phyloP scores from a whole-genome alignment of 1,140 invertebrate species.

The Neuroterus valhalla region DNA sequence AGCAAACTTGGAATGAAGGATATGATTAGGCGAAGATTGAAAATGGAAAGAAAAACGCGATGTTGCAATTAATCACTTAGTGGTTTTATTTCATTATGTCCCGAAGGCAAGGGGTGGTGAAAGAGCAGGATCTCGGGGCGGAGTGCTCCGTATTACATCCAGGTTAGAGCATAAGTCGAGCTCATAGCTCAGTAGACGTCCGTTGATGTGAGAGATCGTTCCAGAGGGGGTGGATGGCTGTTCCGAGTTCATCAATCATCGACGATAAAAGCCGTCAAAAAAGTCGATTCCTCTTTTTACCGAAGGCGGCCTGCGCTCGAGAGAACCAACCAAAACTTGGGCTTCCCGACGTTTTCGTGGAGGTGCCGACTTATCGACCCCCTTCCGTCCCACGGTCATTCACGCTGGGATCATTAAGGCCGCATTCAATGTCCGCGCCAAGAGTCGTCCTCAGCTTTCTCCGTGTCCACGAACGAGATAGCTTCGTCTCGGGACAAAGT shows the following conservation, averaged over 20 bases:
- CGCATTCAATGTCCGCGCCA: conserved; percentile 39
- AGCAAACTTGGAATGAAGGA: too few relatives aligned
- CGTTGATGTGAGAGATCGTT: conserved; percentile 19
- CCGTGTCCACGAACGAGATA: neutral
- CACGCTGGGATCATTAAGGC: conserved; percentile 44
- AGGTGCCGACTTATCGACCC: neutral
- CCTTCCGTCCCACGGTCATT: conserved; percentile 16
- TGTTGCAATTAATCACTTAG: conserved; percentile 69
- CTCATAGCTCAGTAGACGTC: conserved; percentile 5
- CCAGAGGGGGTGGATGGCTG: neutral
- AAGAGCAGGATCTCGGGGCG: conserved; percentile 1
- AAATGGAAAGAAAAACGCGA: conserved; percentile 51
- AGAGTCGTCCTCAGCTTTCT: neutral
- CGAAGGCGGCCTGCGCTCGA: neutral
- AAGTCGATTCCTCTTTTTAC: conserved; percentile 44
- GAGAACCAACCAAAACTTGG: neutral
- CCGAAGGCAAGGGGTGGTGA: conserved; percentile 40
- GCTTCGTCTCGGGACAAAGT: conserved; percentile 6
- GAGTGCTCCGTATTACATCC: conserved; percentile 10
- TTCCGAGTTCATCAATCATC: conserved; percentile 66
- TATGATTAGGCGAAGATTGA: conserved; percentile 11
- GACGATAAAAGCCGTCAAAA: conserved; percentile 61
- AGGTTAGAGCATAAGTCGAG: conserved; percentile 47
- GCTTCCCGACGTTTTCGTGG: neutral
- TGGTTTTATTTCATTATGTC: conserved; percentile 70